phyloP scores from a whole-genome alignment of 2,888 invertebrate species.

The Lepidocyrtoides sp. region DNA sequence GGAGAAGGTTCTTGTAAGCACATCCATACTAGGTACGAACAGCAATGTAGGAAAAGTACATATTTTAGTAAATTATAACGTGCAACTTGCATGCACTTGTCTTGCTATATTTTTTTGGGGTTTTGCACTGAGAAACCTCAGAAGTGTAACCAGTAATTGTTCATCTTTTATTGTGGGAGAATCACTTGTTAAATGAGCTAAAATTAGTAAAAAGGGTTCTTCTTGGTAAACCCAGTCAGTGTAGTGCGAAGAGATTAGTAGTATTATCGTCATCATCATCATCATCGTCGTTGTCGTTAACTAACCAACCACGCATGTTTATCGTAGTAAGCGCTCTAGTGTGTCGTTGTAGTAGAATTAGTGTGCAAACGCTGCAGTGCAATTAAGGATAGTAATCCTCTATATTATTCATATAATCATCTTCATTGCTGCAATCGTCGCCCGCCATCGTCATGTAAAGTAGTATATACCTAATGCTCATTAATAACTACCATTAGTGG shows the following conservation, averaged over 20 bases:
- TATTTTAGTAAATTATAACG: no score
- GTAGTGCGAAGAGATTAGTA: constrained; percentile 3
- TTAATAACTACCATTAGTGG: constrained; percentile 13
- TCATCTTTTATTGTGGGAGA: constrained; percentile 56
- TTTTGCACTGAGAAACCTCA: constrained; percentile 47
- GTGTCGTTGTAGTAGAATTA: no score
- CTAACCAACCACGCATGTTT: background rate
- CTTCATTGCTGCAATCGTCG: background rate
- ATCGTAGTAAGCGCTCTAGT: no score
- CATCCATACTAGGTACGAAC: background rate
- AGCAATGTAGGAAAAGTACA: background rate
- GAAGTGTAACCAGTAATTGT: constrained; percentile 31
- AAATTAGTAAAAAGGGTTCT: constrained; percentile 63
- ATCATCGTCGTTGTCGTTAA: background rate
- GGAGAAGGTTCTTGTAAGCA: background rate
- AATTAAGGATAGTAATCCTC: constrained; percentile 44
- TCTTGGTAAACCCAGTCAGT: constrained; percentile 43
- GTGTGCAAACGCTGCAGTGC: constrained; percentile 17
- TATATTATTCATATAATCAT: constrained; percentile 33
- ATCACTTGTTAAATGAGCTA: constrained; percentile 68
- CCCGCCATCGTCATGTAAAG: constrained; percentile 2
- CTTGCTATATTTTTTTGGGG: background rate
- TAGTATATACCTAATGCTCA: constrained; percentile 14
- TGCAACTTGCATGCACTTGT: background rate
- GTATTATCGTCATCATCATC: constrained; percentile 12